Percentiles rank a stretch among this genome's conserved stretches.
Conservation (phyloP, 2,113 vertebrate species). For the Pachycephala philippinensis region DNA sequence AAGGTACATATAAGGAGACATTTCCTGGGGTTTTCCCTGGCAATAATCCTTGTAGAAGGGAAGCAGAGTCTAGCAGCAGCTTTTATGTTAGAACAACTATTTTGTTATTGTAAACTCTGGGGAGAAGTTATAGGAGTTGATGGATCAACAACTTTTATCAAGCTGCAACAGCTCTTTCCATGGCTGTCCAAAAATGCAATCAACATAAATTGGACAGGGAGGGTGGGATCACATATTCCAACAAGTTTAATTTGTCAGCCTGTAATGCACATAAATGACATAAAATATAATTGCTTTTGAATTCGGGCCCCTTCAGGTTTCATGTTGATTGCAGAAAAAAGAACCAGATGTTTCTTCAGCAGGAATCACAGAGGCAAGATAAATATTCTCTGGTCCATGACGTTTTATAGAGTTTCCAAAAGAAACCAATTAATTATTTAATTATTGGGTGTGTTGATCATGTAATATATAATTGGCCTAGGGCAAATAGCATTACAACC, state of each 20-base stretch:
- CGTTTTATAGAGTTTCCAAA: slow-evolving; percentile 67
- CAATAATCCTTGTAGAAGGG: slow-evolving; percentile 56
- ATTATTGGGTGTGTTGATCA: slow-evolving; percentile 68
- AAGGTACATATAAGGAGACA: slow-evolving; percentile 46
- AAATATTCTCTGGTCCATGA: slow-evolving; percentile 69
- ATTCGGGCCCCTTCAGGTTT: slow-evolving; percentile 71
- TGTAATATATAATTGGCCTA: slow-evolving; percentile 71
- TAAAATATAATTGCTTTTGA: slow-evolving; percentile 77
- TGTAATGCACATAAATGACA: slow-evolving; percentile 73
- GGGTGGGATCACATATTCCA: slow-evolving; percentile 73
- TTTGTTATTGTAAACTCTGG: slow-evolving; percentile 64
- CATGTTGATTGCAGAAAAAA: slow-evolving; percentile 76
- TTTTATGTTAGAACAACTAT: slow-evolving; percentile 63
- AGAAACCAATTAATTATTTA: slow-evolving; percentile 74
- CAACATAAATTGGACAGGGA: slow-evolving; percentile 69
- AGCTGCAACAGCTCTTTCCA: slow-evolving; percentile 67
- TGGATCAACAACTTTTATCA: slow-evolving; percentile 74
- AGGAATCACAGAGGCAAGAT: slow-evolving; percentile 63
- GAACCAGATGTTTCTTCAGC: slow-evolving; percentile 75
- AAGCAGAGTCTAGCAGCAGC: slow-evolving; percentile 43
- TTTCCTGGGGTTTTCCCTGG: slow-evolving; percentile 58
- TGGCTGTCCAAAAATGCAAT: slow-evolving; percentile 71
- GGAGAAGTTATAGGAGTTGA: slow-evolving; percentile 66
- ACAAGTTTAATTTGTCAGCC: slow-evolving; percentile 74
- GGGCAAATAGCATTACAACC: slow-evolving; percentile 54